Evolutionary conservation across 2,888 invertebrate genomes (phyloP).

Genomic region (Vanessa cardui): DNA sequence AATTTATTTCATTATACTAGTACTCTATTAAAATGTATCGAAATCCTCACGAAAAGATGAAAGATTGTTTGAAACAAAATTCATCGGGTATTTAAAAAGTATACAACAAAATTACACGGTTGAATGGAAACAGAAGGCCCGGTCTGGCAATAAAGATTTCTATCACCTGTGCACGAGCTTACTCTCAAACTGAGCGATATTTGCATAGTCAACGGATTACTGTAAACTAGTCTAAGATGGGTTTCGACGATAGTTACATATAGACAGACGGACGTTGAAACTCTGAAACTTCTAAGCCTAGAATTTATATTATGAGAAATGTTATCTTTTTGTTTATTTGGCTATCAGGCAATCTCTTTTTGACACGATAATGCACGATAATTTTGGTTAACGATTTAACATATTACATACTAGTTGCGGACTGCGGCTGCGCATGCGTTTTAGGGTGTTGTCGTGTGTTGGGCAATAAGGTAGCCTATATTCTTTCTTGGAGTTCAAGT

Average conservation of each 20-base stretch:
- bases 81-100: not conserved
- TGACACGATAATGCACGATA: no score
- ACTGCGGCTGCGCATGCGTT: no score
- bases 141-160: slow-evolving; percentile 32
- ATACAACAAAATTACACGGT: slow-evolving; percentile 30
- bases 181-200: slow-evolving; percentile 32
- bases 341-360: no score
- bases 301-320: no score
- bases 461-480: no score
- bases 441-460: no score
- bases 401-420: no score
- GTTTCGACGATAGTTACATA: slow-evolving; percentile 18
- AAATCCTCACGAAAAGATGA: not conserved
- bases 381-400: no score
- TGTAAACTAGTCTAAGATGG: slow-evolving; percentile 30
- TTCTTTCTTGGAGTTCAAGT: no score
- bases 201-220: slow-evolving; percentile 36
- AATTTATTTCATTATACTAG: no score
- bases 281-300: not conserved
- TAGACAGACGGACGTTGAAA: slow-evolving; percentile 7
- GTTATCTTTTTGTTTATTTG: no score
- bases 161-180: slow-evolving; percentile 37
- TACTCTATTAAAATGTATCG: not conserved
- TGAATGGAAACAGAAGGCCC: slow-evolving; percentile 16
- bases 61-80: slow-evolving; percentile 9